Evolutionary conservation across 2,113 vertebrate genomes (phyloP).

Genomic region (Xyrauchen texanus): DNA sequence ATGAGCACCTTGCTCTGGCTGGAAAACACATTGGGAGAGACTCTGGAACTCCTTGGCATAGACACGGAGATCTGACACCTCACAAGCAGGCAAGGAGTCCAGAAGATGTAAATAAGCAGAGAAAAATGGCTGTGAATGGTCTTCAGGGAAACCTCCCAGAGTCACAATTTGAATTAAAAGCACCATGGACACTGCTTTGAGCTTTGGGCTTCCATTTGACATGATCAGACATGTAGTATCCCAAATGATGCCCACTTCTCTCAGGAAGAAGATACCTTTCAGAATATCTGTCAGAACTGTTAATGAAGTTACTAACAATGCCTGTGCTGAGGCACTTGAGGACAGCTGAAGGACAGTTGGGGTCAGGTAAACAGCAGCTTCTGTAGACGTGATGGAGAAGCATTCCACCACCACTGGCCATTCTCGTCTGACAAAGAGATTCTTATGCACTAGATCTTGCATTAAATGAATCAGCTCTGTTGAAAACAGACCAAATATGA

Average conservation of each 20-base stretch:
- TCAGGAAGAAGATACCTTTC: constrained; percentile 80
- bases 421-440: constrained; percentile 62
- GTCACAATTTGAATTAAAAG: constrained; percentile 79
- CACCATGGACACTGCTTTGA: constrained; percentile 75
- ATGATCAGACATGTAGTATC: constrained; percentile 81
- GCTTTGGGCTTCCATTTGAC: constrained; percentile 73
- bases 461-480: constrained; percentile 82
- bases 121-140: constrained; percentile 81
- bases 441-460: constrained; percentile 79
- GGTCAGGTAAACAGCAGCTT: constrained; percentile 76
- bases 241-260: constrained; percentile 79
- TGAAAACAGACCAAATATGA: constrained; percentile 80
- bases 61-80: constrained; percentile 63
- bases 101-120: constrained; percentile 80
- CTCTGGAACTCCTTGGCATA: constrained; percentile 80
- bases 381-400: constrained; percentile 71
- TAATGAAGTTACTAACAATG: constrained; percentile 75
- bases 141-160: constrained; percentile 83
- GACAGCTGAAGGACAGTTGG: constrained; percentile 77
- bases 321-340: constrained; percentile 79
- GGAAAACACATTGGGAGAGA: constrained; percentile 80
- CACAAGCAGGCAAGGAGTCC: constrained; percentile 67
- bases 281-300: constrained; percentile 76
- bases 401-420: constrained; percentile 81
- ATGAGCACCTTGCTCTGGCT: constrained; percentile 69